Evolutionary conservation across 2,113 vertebrate genomes (phyloP), one percentile per base, ranked within the genome.

Genomic region (Lepus europaeus): DNA sequence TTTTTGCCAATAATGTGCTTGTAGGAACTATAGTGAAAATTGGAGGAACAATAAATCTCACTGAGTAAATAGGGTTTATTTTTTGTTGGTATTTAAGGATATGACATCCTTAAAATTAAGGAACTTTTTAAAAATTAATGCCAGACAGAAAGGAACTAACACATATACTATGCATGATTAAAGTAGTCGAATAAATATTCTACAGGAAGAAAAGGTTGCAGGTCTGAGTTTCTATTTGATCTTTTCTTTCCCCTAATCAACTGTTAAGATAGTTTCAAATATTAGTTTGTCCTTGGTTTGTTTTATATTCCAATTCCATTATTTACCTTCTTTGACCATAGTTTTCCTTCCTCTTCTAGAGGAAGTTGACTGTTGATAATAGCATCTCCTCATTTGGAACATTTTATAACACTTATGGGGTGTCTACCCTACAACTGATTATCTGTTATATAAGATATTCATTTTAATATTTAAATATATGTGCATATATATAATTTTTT

Each of bases 141-240:
- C 1, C 90, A 27, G 70, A 31, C 5, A 69, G 13, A 90, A 89
- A 63, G 31, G 39, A 92, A 78, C 36, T 84, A 33, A 31, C 11
- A 80, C 73, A 79, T 64, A 70, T 77, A 73, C 9, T 69, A 74
- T 87, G 14, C 7, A 9, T 53, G 59, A 49, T 36, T 12, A 90
- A 95, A 91, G 89, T 27, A 76, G 10, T 86, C 45, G 93, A 91
- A 17, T 86, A 87, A 84, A 92, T 92, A 36, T 81, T 86, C 53
- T 88, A 36, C 3, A 33, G 12, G 23, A 23, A 23, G 77, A 39
- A 73, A 68, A 92, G 19, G 4, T 16, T 94, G 45, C 9, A 79
- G 33, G 93, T 53, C 20, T 19, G 64, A 66, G 22, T 72, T 89
- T 69, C 17, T 76, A 13, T 90, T 87, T 87, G 36, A 64, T 87